A percentile compares a stretch with the other conserved stretches of the same genome.
phyloP scores from a whole-genome alignment of 2,113 vertebrate genomes.

The Himantopus leucocephalus region DNA sequence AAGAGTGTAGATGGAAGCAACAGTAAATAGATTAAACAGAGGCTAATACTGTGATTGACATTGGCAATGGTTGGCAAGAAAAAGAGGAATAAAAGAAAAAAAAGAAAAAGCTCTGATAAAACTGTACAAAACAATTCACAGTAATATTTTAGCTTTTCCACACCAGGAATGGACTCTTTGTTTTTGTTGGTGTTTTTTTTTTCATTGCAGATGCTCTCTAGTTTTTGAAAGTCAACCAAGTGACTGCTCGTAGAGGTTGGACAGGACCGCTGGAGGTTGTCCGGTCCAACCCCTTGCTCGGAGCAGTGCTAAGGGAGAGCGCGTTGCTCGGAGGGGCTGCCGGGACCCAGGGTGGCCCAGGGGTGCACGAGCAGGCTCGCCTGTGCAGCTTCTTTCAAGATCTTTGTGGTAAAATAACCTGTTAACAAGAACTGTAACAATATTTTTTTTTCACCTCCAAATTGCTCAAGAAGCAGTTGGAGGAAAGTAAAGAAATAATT shows the following conservation, averaged over 20 bases:
- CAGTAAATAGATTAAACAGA: slow-evolving; percentile 83
- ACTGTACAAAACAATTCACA: slow-evolving; percentile 94
- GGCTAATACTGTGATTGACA: slow-evolving; percentile 99
- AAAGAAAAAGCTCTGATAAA: slow-evolving; percentile 75
- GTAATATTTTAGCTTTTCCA: slow-evolving; percentile 85
- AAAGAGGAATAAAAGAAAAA: slow-evolving; percentile 40
- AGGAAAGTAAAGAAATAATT: slow-evolving; percentile 78
- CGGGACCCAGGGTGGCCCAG: neutral
- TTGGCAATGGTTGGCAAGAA: slow-evolving; percentile 87
- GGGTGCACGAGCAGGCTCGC: slow-evolving; percentile 1
- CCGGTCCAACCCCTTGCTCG: neutral
- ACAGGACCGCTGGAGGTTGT: neutral
- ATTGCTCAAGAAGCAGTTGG: slow-evolving; percentile 62
- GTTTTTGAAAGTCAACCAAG: slow-evolving; percentile 73
- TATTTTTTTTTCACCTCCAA: slow-evolving; percentile 21
- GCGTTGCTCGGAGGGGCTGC: slow-evolving; percentile 50
- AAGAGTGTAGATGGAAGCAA: slow-evolving; percentile 82
- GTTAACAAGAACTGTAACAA: slow-evolving; percentile 54
- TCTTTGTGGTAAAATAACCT: slow-evolving; percentile 68
- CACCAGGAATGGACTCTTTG: slow-evolving; percentile 80
- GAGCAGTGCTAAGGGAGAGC: slow-evolving; percentile 18
- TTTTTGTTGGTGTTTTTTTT: slow-evolving; percentile 10
- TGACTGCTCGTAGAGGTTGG: slow-evolving; percentile 56
- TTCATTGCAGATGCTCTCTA: slow-evolving; percentile 75
- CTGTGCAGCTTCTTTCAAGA: slow-evolving; percentile 66